Conservation (phyloP, 2,888 invertebrate species). For the Epirrita christyi region DNA sequence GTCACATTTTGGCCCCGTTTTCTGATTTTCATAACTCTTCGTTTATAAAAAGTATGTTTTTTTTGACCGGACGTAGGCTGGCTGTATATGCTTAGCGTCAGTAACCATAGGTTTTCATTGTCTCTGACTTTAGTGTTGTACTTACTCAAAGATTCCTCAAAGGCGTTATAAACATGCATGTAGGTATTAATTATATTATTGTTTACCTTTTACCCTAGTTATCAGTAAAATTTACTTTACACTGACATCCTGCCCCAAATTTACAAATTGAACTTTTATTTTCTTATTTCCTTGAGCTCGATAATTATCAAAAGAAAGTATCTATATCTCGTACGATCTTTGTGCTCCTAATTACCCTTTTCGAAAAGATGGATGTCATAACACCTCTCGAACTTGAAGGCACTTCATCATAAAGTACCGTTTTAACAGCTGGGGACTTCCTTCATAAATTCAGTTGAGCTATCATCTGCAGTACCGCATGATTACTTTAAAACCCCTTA, state of each 20-base stretch:
- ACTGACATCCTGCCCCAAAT: slow-evolving; percentile 15
- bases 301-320: slow-evolving; percentile 25
- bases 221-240: background rate
- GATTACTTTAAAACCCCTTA: background rate
- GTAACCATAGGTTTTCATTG: background rate
- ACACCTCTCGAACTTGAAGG: slow-evolving; percentile 39
- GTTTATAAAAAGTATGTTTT: background rate
- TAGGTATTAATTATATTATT: background rate
- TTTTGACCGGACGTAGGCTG: background rate
- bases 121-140: background rate
- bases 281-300: slow-evolving; percentile 3
- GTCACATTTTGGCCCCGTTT: slow-evolving; percentile 50
- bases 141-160: too few species aligned
- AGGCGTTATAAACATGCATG: background rate
- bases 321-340: slow-evolving; percentile 15
- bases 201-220: background rate
- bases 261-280: slow-evolving; percentile 4
- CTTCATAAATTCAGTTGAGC: slow-evolving; percentile 6
- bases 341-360: slow-evolving; percentile 30
- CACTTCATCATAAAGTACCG: slow-evolving; percentile 54
- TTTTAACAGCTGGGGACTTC: slow-evolving; percentile 35
- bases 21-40: slow-evolving; percentile 24
- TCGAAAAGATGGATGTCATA: slow-evolving; percentile 44
- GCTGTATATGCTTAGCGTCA: background rate
- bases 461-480: background rate